Evolutionary conservation across 2,113 vertebrate species (phyloP).

Genomic region (Scophthalmus maximus): DNA sequence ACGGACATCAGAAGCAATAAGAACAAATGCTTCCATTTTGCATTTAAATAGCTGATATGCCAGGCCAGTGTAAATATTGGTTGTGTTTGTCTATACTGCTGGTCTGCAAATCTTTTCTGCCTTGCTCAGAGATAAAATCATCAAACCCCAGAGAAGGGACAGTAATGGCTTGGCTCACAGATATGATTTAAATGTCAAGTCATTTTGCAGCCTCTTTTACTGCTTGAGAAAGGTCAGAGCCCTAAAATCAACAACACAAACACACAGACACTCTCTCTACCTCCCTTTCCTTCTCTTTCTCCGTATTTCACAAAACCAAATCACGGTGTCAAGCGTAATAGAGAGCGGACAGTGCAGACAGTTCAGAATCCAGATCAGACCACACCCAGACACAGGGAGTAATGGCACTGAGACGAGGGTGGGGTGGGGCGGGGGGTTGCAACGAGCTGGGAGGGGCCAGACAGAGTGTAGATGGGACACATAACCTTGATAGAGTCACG

Average conservation of each 20-base stretch:
- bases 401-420: slow-evolving; percentile 7
- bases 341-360: slow-evolving; percentile 3
- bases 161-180: slow-evolving; percentile 23
- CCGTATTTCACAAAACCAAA: slow-evolving; percentile 51
- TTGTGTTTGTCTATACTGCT: background rate
- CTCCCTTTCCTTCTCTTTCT: background rate
- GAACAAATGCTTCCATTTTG: background rate
- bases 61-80: background rate
- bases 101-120: background rate
- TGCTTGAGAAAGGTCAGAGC: slow-evolving; percentile 59
- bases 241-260: slow-evolving; percentile 44
- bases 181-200: slow-evolving; percentile 57
- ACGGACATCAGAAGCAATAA: background rate
- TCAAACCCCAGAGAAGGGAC: slow-evolving; percentile 5
- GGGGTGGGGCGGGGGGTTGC: background rate
- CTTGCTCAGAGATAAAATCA: background rate
- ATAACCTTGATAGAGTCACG: slow-evolving; percentile 52
- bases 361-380: slow-evolving; percentile 34
- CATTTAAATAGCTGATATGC: background rate
- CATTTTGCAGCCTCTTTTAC: slow-evolving; percentile 39
- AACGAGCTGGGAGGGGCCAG: background rate
- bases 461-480: slow-evolving; percentile 12
- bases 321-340: slow-evolving; percentile 55
- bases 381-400: slow-evolving; percentile 58
- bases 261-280: background rate